A percentile compares a stretch with the other conserved stretches of the same genome.
These are phyloP conservation scores for Molossus alvarezi DNA, from an alignment of 2,797 vertebrate genomes.

Conservation along the genomic window DNA sequence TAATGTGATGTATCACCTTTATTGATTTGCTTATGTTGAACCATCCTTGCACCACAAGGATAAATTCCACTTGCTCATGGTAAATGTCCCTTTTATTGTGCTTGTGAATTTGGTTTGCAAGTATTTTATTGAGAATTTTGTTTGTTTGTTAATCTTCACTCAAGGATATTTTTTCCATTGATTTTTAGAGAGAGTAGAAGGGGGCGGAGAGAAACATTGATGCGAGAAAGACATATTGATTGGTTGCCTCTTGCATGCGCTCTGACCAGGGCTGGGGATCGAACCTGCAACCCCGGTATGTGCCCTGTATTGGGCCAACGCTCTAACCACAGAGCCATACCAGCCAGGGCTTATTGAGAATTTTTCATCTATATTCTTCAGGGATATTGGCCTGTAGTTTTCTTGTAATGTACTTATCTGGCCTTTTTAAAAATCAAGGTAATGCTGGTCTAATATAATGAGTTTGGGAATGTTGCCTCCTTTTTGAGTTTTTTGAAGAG, in stretches of 20 bases:
- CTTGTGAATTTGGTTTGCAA: neutral
- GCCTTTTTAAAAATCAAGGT: neutral
- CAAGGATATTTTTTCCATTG: too few relatives aligned
- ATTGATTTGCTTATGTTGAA: neutral
- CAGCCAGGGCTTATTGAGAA: neutral
- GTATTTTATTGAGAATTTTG: neutral
- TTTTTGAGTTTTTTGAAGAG: neutral
- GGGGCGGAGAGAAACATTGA: too few relatives aligned
- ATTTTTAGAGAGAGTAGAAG: too few relatives aligned
- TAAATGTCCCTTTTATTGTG: neutral
- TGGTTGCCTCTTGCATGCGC: too few relatives aligned
- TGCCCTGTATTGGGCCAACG: too few relatives aligned
- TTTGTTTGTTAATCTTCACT: too few relatives aligned
- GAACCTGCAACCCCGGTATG: too few relatives aligned
- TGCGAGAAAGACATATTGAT: too few relatives aligned
- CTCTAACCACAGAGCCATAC: too few relatives aligned
- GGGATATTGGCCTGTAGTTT: slow-evolving; percentile 34
- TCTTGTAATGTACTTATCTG: slow-evolving; percentile 8
- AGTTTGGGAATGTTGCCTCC: neutral
- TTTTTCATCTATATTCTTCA: neutral
- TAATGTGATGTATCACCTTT: neutral
- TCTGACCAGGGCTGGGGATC: too few relatives aligned
- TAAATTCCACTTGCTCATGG: neutral
- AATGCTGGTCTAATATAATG: neutral
- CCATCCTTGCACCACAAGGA: neutral